A percentile compares a stretch with the other conserved stretches of the same genome.
Conservation (phyloP, 2,888 invertebrate species). For the Drosophila emarginata region DNA sequence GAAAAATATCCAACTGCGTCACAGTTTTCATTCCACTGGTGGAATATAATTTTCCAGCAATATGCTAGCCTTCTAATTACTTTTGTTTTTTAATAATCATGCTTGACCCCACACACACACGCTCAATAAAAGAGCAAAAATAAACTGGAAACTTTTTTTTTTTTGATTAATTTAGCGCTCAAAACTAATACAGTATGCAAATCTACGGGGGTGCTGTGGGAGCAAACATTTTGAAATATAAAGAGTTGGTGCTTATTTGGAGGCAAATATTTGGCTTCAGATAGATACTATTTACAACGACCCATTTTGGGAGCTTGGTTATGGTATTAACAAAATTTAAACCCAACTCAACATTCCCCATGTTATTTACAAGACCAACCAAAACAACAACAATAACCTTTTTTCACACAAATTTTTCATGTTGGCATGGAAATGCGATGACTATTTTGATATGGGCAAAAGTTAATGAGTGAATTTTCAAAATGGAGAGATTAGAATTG, state of each 20-base stretch:
- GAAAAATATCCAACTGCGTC: slow-evolving; percentile 50
- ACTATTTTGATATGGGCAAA: slow-evolving; percentile 43
- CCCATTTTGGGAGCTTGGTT: slow-evolving; percentile 48
- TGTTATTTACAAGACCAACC: slow-evolving; percentile 27
- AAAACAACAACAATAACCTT: slow-evolving; percentile 6
- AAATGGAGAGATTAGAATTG: slow-evolving; percentile 29
- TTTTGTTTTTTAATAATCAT: slow-evolving; percentile 75
- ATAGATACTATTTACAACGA: slow-evolving; percentile 1
- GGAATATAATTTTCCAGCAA: slow-evolving; percentile 54
- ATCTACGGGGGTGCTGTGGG: neutral
- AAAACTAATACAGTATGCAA: slow-evolving; percentile 68
- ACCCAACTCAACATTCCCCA: slow-evolving; percentile 59
- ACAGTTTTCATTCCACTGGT: slow-evolving; percentile 46
- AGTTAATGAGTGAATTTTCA: slow-evolving; percentile 41
- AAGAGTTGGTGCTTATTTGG: neutral
- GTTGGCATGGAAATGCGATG: slow-evolving; percentile 26
- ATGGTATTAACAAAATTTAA: slow-evolving; percentile 57
- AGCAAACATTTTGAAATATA: neutral
- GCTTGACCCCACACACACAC: slow-evolving; percentile 54
- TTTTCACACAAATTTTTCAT: slow-evolving; percentile 16
- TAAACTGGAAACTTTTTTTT: slow-evolving; percentile 56
- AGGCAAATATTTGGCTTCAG: neutral
- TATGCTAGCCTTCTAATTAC: slow-evolving; percentile 62
- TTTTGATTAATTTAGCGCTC: slow-evolving; percentile 71
- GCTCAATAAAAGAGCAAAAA: slow-evolving; percentile 45